Conservation (phyloP, 2,113 vertebrate species). For the Salvator merianae region DNA sequence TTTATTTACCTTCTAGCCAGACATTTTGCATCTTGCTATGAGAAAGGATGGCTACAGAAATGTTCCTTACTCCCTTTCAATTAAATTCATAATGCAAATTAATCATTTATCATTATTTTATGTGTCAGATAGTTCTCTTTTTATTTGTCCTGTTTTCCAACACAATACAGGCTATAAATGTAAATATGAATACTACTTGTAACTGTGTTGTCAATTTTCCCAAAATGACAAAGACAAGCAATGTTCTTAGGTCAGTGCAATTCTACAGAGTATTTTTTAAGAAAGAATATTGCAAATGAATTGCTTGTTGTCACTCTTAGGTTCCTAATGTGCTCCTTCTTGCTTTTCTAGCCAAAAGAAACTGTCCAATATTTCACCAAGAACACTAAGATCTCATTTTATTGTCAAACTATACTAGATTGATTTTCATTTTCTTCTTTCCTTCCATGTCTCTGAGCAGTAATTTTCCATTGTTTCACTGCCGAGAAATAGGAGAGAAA, state of each 20-base stretch:
- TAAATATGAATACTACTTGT: background rate
- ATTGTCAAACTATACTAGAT: background rate
- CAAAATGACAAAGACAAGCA: rapidly evolving
- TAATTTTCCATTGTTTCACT: conserved; percentile 20
- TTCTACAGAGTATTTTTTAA: background rate
- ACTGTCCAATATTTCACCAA: background rate
- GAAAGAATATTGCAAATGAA: background rate
- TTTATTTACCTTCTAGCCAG: too few species aligned
- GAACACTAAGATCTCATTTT: background rate
- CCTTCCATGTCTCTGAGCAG: conserved; percentile 6
- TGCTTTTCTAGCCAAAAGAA: background rate
- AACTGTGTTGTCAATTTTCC: background rate
- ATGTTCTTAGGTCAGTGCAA: background rate
- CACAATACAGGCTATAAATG: background rate
- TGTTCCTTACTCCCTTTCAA: background rate
- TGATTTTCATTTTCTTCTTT: background rate
- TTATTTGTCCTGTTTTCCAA: background rate
- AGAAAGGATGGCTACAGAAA: background rate
- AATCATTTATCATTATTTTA: background rate
- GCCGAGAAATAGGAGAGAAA: conserved; percentile 22
- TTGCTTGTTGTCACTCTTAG: background rate
- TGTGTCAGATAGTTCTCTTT: rapidly evolving
- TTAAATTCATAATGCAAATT: background rate
- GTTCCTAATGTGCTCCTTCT: background rate
- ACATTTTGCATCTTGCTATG: background rate